Base-by-base conservation (phyloP, 53 echinoderm and acorn worm species). In the Echinarachnius parma region DNA sequence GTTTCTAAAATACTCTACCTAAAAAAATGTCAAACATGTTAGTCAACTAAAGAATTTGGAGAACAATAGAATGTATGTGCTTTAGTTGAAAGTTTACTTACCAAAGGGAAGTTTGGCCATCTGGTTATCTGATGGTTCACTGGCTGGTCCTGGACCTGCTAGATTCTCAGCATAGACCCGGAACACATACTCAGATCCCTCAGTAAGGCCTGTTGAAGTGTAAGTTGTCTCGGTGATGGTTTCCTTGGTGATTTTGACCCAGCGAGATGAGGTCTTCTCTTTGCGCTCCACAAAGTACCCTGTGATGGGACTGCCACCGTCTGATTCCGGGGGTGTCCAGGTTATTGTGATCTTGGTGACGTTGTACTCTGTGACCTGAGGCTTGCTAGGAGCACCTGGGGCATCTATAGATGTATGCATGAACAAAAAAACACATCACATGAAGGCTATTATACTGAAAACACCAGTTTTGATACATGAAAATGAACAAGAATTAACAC, bases 51-150 rank as follows among this genome's bases (percentile, higher is more conserved):
- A n/a, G n/a, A n/a, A n/a, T n/a, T n/a, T n/a, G n/a, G n/a, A n/a
- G n/a, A n/a, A n/a, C n/a, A n/a, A n/a, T n/a, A n/a, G n/a, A n/a
- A n/a, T n/a, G n/a, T n/a, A n/a, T n/a, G n/a, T n/a, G n/a, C n/a
- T n/a, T n/a, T n/a, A n/a, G n/a, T n/a, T n/a, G n/a, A n/a, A n/a
- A n/a, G n/a, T n/a, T 58, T 39, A 76, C 95, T 86, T 68, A 98
- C 98, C 91, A 80, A 98, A 98, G 45, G 91, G 98, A 65, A 92
- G 87, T 35, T 98, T 98, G 29, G 92, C 98, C 76, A 92, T 62
- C n/a, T 92, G 78, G 9, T 91, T 88, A 23, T 87, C 77, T 60
- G 91, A 70, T 15, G 98, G 98, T 55, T 98, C 86, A 56, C 98
- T 81, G 18, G 83, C 77, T 30, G 77, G 77, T 30, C 88, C 88